Conservation (phyloP, 2,797 vertebrate genomes). For the Malurus splendens region DNA sequence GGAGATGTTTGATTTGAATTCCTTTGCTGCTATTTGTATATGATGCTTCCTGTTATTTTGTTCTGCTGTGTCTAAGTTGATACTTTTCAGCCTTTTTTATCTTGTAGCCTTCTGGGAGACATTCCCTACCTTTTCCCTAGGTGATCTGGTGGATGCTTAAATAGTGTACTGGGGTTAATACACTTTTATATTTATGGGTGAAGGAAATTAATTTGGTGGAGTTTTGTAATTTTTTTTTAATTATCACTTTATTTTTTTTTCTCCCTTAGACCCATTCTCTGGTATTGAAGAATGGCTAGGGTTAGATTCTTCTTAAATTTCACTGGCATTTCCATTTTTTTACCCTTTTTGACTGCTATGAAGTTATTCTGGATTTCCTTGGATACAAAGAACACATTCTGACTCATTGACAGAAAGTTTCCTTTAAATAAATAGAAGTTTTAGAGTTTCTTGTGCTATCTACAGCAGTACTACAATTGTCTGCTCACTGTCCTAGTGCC, state of each 20-base stretch:
- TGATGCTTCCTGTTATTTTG: not conserved
- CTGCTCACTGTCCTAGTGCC: not conserved
- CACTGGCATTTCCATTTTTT: not conserved
- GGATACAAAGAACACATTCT: not conserved
- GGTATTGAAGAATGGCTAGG: not conserved
- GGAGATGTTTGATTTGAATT: not conserved
- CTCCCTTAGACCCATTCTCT: not conserved
- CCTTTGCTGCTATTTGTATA: not conserved
- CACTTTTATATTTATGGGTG: not conserved
- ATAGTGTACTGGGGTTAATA: not conserved
- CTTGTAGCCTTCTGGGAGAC: not conserved
- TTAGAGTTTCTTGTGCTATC: not conserved
- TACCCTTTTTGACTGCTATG: not conserved
- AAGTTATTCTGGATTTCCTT: not conserved
- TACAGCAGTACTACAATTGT: not conserved
- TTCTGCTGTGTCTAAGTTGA: not conserved
- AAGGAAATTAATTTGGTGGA: not conserved
- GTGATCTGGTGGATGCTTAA: not conserved
- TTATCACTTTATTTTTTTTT: not conserved
- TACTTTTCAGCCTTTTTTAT: not conserved
- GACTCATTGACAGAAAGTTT: not conserved
- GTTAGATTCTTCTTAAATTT: not conserved
- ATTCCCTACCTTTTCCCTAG: not conserved
- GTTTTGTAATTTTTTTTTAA: accelerated
- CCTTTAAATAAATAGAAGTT: not conserved